These are phyloP conservation scores for Sebastolobus altivelis DNA, from an alignment of 2,797 vertebrate genomes.

Conservation along the genomic window DNA sequence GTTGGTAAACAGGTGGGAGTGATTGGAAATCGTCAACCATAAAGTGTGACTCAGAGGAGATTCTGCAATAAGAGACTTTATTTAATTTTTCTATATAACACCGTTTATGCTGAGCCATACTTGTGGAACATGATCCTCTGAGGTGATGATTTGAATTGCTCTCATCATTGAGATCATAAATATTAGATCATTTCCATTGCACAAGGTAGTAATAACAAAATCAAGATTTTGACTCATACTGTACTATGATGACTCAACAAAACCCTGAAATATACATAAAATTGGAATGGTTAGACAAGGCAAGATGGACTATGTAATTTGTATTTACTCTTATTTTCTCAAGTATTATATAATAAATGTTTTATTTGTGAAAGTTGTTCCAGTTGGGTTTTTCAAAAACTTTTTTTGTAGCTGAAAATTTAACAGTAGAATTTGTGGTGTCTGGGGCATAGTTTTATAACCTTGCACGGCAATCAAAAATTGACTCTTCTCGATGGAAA, in stretches of 20 bases:
- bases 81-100: background rate
- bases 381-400: background rate
- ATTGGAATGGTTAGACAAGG: background rate
- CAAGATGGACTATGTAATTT: background rate
- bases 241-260: background rate
- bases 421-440: background rate
- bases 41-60: background rate
- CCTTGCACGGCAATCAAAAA: too few relatives aligned
- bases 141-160: background rate
- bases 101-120: background rate
- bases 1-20: background rate
- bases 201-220: background rate
- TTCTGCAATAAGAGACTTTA: background rate
- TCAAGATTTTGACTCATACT: background rate
- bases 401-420: background rate
- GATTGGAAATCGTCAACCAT: background rate
- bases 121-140: background rate
- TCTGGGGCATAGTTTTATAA: background rate
- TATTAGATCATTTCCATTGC: background rate
- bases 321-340: background rate
- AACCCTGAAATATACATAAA: background rate
- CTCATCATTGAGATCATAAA: background rate
- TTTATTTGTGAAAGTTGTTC: background rate
- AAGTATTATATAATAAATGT: background rate
- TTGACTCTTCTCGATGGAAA: too few relatives aligned